These are phyloP conservation scores for Artibeus jamaicensis DNA, from an alignment of 2,797 vertebrate species.

Conservation along the genomic window DNA sequence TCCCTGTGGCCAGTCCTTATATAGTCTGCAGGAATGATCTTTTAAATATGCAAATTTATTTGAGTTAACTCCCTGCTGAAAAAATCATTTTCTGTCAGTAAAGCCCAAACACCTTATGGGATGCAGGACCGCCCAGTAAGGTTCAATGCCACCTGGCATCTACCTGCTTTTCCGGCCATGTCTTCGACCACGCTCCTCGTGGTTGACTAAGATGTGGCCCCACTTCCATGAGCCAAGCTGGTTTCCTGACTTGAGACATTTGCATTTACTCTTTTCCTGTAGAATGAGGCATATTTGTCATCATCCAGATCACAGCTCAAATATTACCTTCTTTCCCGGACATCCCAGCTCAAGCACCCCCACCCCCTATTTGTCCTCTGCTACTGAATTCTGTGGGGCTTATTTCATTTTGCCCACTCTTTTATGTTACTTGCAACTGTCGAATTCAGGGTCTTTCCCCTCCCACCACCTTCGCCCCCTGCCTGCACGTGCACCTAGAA, in stretches of 20 bases:
- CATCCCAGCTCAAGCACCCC: not conserved
- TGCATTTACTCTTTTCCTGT: not conserved
- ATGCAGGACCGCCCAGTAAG: not conserved
- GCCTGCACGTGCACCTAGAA: not conserved
- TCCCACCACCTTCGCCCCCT: rapidly evolving
- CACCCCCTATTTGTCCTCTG: not conserved
- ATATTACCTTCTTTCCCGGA: not conserved
- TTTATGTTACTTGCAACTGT: not conserved
- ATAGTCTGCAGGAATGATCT: not conserved
- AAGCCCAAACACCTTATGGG: not conserved
- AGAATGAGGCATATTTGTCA: not conserved
- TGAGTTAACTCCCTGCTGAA: not conserved
- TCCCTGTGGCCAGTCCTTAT: not conserved
- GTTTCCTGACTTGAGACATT: not conserved
- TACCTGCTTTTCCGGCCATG: rapidly evolving
- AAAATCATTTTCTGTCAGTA: not conserved
- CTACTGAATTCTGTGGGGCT: not conserved
- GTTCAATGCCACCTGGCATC: rapidly evolving
- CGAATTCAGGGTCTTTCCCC: not conserved
- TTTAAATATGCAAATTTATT: not conserved
- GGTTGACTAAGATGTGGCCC: not conserved
- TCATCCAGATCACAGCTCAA: not conserved
- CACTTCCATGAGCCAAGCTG: not conserved
- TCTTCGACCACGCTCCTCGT: not conserved
- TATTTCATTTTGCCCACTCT: not conserved